phyloP scores from a whole-genome alignment of 1,140 invertebrate genomes.

The Drosophila dunni region DNA sequence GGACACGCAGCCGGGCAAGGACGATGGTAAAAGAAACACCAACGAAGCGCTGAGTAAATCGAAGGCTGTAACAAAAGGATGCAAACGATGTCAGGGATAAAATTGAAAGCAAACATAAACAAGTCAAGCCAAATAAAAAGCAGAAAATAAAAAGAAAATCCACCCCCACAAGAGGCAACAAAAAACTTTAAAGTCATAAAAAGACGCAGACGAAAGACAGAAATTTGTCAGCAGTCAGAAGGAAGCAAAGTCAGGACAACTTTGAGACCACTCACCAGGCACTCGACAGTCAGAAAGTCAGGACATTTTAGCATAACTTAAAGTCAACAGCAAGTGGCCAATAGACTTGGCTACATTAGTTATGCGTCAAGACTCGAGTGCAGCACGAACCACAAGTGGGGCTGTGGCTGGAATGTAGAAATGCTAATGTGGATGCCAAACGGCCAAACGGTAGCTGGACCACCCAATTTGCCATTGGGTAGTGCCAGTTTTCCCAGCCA shows the following conservation, averaged over 20 bases:
- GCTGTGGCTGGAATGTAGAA: not conserved
- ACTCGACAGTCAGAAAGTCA: not conserved
- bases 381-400: not conserved
- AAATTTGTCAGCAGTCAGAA: constrained; percentile 1
- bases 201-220: not conserved
- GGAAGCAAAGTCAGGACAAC: not conserved
- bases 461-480: constrained; percentile 24
- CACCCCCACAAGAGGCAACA: constrained; percentile 23
- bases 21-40: constrained; percentile 15
- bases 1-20: constrained; percentile 44
- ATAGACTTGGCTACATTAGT: constrained; percentile 13
- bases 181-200: constrained; percentile 6
- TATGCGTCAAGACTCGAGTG: constrained; percentile 27
- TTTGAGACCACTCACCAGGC: not conserved
- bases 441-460: constrained; percentile 19
- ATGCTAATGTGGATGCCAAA: constrained; percentile 35
- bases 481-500: not conserved
- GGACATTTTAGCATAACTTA: constrained; percentile 18
- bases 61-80: constrained; percentile 54
- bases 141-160: constrained; percentile 1
- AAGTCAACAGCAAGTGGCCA: constrained; percentile 13
- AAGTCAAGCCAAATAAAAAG: constrained; percentile 24
- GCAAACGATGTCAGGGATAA: constrained; percentile 59
- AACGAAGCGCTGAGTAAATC: constrained; percentile 13
- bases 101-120: constrained; percentile 64